Percentiles rank a stretch among this genome's conserved stretches.
Conservation (phyloP, 2,888 invertebrate genomes). For the Callyntrura sp. region DNA sequence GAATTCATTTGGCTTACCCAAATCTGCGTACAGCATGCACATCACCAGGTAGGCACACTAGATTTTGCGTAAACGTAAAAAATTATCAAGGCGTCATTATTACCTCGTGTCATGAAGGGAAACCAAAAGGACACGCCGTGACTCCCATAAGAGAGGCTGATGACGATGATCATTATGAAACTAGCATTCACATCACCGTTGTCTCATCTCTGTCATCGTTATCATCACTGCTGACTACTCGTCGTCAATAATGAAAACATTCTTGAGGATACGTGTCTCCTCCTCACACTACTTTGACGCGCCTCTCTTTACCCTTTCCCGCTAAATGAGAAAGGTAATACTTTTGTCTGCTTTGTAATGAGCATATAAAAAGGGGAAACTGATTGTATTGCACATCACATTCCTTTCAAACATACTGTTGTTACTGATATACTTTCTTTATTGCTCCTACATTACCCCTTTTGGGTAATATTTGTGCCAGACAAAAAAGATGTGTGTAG, state of each 20-base stretch:
- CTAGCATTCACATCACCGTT: neutral
- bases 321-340: neutral
- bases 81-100: constrained; percentile 35
- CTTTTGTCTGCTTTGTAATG: neutral
- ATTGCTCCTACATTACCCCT: too few species aligned
- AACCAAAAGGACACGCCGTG: constrained; percentile 16
- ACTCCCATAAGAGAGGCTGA: constrained; percentile 22
- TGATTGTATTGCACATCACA: neutral
- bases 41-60: neutral
- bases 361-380: neutral
- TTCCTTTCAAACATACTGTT: too few species aligned
- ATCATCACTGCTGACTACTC: neutral
- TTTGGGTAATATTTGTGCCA: too few species aligned
- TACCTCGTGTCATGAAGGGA: neutral
- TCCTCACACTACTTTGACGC: neutral
- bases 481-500: neutral
- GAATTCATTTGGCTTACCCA: neutral
- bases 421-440: too few species aligned
- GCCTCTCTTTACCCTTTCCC: neutral
- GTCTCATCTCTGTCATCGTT: constrained; percentile 12
- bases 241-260: constrained; percentile 24
- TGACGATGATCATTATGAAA: too few species aligned
- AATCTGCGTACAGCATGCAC: neutral
- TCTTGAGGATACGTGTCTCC: neutral
- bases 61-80: constrained; percentile 23